Evolutionary conservation across 2,888 invertebrate species (phyloP).

Genomic region (Mythimna pallens): DNA sequence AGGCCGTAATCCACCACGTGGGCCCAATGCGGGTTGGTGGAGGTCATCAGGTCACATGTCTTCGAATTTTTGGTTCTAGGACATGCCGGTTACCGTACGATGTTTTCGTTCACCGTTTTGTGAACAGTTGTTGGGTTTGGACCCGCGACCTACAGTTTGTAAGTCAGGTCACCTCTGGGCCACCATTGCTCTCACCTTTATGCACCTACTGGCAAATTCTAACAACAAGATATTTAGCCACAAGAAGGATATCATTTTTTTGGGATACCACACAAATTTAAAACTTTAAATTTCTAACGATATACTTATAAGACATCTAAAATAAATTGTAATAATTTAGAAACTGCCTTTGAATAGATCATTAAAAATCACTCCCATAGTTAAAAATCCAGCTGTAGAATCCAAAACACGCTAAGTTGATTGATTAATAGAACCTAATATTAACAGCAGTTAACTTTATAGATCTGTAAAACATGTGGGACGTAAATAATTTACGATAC

Average conservation of each 20-base stretch:
- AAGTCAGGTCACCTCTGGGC: too few relatives aligned
- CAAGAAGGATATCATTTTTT: neutral
- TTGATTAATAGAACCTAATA: constrained; percentile 39
- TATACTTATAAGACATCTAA: neutral
- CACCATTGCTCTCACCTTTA: too few relatives aligned
- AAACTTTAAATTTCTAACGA: neutral
- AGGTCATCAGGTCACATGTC: too few relatives aligned
- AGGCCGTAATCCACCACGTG: too few relatives aligned
- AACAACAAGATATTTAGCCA: neutral
- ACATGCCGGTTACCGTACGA: too few relatives aligned
- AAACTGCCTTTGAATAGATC: neutral
- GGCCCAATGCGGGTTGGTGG: too few relatives aligned
- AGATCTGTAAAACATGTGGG: constrained; percentile 28
- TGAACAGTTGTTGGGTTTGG: too few relatives aligned
- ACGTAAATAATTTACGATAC: constrained; percentile 38
- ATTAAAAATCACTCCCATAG: neutral
- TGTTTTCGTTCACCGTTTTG: too few relatives aligned
- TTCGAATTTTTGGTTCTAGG: too few relatives aligned
- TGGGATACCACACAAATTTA: neutral
- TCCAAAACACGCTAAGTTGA: constrained; percentile 7
- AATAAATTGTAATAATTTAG: neutral
- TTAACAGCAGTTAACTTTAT: constrained; percentile 35
- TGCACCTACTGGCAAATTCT: too few relatives aligned
- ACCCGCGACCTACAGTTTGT: too few relatives aligned
- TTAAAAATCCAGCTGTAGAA: neutral